phyloP scores from a whole-genome alignment of 1,140 invertebrate genomes.

The Arctopsyche grandis region DNA sequence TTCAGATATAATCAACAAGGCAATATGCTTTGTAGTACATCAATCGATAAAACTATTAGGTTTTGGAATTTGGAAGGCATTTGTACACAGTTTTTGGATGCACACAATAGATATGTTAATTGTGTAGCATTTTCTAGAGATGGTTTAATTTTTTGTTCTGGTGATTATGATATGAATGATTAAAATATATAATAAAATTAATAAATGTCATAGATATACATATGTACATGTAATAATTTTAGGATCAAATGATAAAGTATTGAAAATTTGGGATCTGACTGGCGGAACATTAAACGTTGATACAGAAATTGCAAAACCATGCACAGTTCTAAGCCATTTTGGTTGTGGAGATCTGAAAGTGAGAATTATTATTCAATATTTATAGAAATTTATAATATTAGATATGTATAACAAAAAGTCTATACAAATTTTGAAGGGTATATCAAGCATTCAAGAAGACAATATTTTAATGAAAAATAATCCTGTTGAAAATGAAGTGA shows the following conservation, averaged over 20 bases:
- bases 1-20: constrained; percentile 70
- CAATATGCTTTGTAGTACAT: constrained; percentile 70
- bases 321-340: constrained; percentile 42
- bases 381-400: background rate
- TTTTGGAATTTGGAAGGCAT: constrained; percentile 73
- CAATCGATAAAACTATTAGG: constrained; percentile 76
- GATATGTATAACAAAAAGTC: background rate
- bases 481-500: constrained; percentile 63
- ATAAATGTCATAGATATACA: background rate
- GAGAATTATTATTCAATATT: too few relatives aligned
- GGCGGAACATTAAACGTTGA: constrained; percentile 62
- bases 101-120: constrained; percentile 77
- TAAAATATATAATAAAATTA: constrained; percentile 6
- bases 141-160: constrained; percentile 72
- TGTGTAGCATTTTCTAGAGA: constrained; percentile 76
- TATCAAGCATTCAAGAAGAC: constrained; percentile 59
- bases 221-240: constrained; percentile 41
- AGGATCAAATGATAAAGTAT: constrained; percentile 79
- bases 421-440: constrained; percentile 43
- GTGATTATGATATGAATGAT: constrained; percentile 57
- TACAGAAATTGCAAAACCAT: constrained; percentile 61
- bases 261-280: constrained; percentile 74
- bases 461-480: constrained; percentile 55
- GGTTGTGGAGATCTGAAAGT: constrained; percentile 49
- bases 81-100: constrained; percentile 64